Base-by-base conservation (phyloP, 2,797 vertebrate genomes). In the Sylvilagus floridanus region DNA sequence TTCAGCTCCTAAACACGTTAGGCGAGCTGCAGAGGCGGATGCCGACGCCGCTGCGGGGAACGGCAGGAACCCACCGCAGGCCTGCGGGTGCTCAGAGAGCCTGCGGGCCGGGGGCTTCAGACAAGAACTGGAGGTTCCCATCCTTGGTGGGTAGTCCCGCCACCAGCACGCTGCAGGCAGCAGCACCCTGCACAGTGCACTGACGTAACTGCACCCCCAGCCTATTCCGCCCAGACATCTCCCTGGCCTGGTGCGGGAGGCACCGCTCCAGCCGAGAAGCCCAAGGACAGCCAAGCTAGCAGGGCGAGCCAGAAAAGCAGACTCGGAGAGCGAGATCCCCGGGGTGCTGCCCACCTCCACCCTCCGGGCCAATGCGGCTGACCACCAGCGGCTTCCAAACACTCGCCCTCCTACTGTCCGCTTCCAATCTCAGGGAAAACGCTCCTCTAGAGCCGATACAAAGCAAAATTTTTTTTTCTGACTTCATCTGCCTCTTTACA, bases 351-450 rank as follows among this genome's bases (percentile, higher is more conserved):
- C 42, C 42, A 47, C 42, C 42, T 47, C 42, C 42, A 47, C 42
- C 8, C 42, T 47, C 42, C 1, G 42, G 42, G 42, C 42, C 1
- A 8, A 47, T 47, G 42, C 42, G 8, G 42, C 42, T 47, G 42
- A 47, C 8, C 42, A 1, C 42, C 42, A 47, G 42, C 42, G 8
- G 42, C 8, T 47, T 47, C 42, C 42, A 47, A 47, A 47, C 42
- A 47, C 42, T 47, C 42, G 42, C 42, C 42, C 42, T 47, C 42
- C 42, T 47, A 47, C 42, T 47, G 42, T 47, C 42, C 69, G 54
- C 82, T 93, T 93, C 68, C 68, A 9, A 90, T 65, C 37, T 87
- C 22, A 87, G n/a, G 17, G 50, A 88, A 94, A 94, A 91, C 30
- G 37, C 24, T 81, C 35, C 85, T 87, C 50, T 90, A 89, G 85